Base-by-base conservation (phyloP, 2,888 invertebrate genomes). In the Megaustenia siamemsis region DNA sequence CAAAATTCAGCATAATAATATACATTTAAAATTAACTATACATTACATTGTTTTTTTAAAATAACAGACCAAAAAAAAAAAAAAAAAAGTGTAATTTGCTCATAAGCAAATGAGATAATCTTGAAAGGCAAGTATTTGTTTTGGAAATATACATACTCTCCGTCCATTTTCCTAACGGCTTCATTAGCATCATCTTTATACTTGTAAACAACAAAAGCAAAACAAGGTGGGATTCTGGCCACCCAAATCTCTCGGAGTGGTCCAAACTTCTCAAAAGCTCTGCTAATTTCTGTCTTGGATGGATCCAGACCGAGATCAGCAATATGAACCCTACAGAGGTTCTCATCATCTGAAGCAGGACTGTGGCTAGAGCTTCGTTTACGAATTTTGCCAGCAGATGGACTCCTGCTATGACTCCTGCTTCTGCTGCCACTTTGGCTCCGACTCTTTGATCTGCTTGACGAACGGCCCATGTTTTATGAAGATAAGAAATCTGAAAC, bases 111-210 rank as follows among this genome's bases (percentile, higher is more conserved):
- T n/a, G n/a, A n/a, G n/a, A n/a, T n/a, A n/a, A n/a, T n/a, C n/a
- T n/a, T n/a, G n/a, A n/a, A n/a, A n/a, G n/a, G n/a, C n/a, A n/a
- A n/a, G n/a, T n/a, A n/a, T n/a, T 28, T 66, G 32, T 28, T 66
- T 6, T 12, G 6, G 21, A 40, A 38, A 24, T 18, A 60, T 32
- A 83, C 95, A 94, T 94, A 95, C 95, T 96, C 96, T 94, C 96
- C 96, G 95, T 96, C 96, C 95, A 97, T 96, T 95, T 96, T 96
- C 92, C 96, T 96, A 95, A 97, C 95, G 94, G 97, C 96, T 94
- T 96, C 96, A 94, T 96, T 96, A 95, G 95, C 95, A 92, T 95
- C 95, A 89, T 95, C 95, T 88, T 94, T 95, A 87, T 95, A 94
- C 89, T 95, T 95, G 91, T 94, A 95, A 18, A 95, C 95, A 78